Conservation (phyloP, 2,888 invertebrate species). For the Formica aserva region DNA sequence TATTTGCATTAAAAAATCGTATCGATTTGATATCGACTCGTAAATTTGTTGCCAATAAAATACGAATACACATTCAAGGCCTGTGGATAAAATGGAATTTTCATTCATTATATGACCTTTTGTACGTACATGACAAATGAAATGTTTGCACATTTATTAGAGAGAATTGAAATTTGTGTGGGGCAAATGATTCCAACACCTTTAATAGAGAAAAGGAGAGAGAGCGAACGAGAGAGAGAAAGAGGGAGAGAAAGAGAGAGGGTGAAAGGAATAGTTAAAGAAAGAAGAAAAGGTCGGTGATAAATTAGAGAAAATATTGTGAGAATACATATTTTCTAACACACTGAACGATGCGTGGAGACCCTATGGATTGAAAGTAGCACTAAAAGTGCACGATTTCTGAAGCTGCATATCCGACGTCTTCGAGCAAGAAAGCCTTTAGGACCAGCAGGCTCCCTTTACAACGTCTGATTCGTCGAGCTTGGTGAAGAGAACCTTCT, state of each 20-base stretch:
- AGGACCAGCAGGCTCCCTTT: conserved; percentile 68
- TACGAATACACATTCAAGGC: not conserved
- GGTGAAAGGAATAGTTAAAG: conserved; percentile 6
- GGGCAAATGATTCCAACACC: conserved; percentile 66
- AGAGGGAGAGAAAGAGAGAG: conserved; percentile 47
- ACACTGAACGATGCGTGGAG: conserved; percentile 45
- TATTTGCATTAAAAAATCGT: not conserved
- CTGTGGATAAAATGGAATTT: conserved; percentile 38
- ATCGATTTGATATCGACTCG: not conserved
- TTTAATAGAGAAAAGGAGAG: conserved; percentile 62
- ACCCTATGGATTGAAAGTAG: conserved; percentile 61
- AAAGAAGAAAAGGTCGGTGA: conserved; percentile 26
- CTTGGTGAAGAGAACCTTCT: conserved; percentile 69
- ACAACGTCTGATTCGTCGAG: conserved; percentile 63
- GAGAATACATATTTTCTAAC: not conserved
- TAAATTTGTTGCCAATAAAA: conserved; percentile 6
- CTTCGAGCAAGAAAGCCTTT: conserved; percentile 69
- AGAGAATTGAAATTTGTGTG: conserved; percentile 77
- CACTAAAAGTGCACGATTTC: conserved; percentile 64
- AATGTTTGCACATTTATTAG: conserved; percentile 63
- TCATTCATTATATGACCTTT: conserved; percentile 44
- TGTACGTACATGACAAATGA: conserved; percentile 53
- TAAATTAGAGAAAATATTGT: conserved; percentile 58
- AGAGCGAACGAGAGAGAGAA: conserved; percentile 50
- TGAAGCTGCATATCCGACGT: conserved; percentile 67